Conservation (phyloP, 2,113 vertebrate species). For the Lathamus discolor region DNA sequence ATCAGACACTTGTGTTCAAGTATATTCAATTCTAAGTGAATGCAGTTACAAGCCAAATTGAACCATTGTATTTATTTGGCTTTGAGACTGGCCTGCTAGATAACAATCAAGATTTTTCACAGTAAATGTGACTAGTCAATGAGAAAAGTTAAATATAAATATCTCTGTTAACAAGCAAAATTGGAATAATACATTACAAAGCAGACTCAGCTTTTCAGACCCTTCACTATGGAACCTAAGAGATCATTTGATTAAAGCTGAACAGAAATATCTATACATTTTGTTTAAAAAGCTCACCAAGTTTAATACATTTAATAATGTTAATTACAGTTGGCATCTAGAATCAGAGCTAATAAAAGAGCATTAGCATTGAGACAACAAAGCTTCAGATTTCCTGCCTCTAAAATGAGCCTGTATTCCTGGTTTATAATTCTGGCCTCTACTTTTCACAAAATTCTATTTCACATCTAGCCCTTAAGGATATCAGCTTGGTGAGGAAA, state of each 20-base stretch:
- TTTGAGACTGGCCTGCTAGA: not conserved
- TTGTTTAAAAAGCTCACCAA: not conserved
- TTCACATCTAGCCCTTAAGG: not conserved
- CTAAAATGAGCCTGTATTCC: not conserved
- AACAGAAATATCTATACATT: not conserved
- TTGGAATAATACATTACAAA: conserved; percentile 27
- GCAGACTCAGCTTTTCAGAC: not conserved
- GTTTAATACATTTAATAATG: not conserved
- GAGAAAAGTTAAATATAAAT: conserved; percentile 45
- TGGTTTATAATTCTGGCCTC: not conserved
- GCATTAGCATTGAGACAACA: not conserved
- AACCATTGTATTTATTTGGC: not conserved
- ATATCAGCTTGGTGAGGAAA: not conserved
- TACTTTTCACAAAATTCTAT: not conserved
- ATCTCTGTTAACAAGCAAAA: conserved; percentile 19
- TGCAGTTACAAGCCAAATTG: not conserved
- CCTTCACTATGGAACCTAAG: not conserved
- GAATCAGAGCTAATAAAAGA: not conserved
- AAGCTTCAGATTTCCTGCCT: not conserved
- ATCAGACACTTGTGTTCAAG: not conserved
- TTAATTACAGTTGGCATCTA: not conserved
- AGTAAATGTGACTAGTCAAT: conserved; percentile 12
- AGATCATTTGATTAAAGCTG: not conserved
- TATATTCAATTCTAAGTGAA: not conserved
- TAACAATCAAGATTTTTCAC: conserved; percentile 1